phyloP scores from a whole-genome alignment of 2,888 invertebrate genomes.

The Folsomia manolachei region DNA sequence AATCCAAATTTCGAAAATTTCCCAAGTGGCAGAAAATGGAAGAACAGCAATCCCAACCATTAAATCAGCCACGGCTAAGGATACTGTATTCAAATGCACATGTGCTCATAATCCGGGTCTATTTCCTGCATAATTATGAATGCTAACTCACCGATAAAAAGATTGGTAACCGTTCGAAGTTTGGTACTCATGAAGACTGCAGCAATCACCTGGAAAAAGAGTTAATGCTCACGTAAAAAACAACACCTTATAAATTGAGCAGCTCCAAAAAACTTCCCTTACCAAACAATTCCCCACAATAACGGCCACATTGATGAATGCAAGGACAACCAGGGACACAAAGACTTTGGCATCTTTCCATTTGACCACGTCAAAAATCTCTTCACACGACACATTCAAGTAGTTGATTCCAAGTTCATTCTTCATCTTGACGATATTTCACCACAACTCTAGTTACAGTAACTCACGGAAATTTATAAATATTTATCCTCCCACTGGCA shows the following conservation, averaged over 20 bases:
- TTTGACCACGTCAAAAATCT: constrained; percentile 73
- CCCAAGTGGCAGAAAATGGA: constrained; percentile 92
- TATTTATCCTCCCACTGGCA: no score
- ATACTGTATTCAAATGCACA: constrained; percentile 63
- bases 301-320: constrained; percentile 81
- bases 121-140: not conserved
- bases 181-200: constrained; percentile 81
- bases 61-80: constrained; percentile 91
- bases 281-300: constrained; percentile 86
- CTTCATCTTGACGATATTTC: constrained; percentile 37
- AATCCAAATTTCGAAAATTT: constrained; percentile 89
- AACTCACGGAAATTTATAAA: no score
- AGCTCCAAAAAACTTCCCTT: no score
- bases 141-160: constrained; percentile 70
- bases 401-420: constrained; percentile 36
- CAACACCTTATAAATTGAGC: no score
- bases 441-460: no score
- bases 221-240: no score
- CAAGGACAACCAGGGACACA: constrained; percentile 71
- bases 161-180: constrained; percentile 90
- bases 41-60: constrained; percentile 83
- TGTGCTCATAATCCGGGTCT: no score
- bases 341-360: constrained; percentile 78
- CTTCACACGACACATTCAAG: constrained; percentile 64
- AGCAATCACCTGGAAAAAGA: no score